Evolutionary conservation across 2,113 vertebrate genomes (phyloP), one percentile per base, ranked within the genome.

Genomic region (Progne subis): DNA sequence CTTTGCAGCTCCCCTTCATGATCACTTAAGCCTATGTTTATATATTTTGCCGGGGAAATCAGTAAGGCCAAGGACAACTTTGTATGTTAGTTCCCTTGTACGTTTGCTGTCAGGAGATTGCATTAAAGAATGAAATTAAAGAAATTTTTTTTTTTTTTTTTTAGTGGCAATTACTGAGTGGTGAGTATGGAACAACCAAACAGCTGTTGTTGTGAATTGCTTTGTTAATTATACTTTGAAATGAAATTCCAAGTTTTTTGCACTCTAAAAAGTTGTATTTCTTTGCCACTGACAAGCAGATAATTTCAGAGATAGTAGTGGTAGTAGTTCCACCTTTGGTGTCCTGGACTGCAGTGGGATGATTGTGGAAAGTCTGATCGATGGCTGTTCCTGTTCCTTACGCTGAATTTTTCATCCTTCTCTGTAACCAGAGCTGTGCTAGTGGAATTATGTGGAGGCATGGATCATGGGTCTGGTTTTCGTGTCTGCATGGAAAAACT

Each of bases 311-410:
- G 52, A 20, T 2, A 41, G 9, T 3, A n/a, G 24, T 8, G 1
- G 29, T 2, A 19, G 24, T 9, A 65, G 12, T 4, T 65, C 87
- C 37, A 25, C 18, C 46, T 57, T 34, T 5, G 3, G 3, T 49
- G 55, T 60, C 26, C 49, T 64, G 47, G 24, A 28, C 47, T 89
- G 31, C 74, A 12, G 37, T 4, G 11, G 1, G 1, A 17, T 34
- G 32, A 5, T 26, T 11, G 17, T 17, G 1, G 7, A 57, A 52
- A 23, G 0, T 0, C 17, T 18, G 16, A 21, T 3, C 0, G 0
- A 15, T 20, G 13, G 8, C 9, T 60, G 16, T 21, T 86, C 21
- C 19, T 32, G 1, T 10, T 77, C 32, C 18, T 71, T 31, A 12
- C 25, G 8, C 3, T 56, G 59, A 26, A 5, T 39, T 8, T 60